These are phyloP conservation scores for Nasonia oneida DNA, from an alignment of 2,888 invertebrate species.

Conservation along the genomic window DNA sequence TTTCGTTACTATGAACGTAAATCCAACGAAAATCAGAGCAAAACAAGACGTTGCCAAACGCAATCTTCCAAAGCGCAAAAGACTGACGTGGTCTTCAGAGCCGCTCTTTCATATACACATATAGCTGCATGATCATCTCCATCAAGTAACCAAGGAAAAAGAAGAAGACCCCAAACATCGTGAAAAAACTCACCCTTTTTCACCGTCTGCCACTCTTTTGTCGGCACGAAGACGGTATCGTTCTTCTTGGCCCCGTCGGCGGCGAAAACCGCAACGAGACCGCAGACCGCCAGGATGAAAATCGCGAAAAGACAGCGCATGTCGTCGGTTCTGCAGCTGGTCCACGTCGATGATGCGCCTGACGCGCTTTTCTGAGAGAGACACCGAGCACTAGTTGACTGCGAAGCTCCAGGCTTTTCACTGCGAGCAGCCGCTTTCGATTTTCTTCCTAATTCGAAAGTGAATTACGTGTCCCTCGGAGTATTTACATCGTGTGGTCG, in stretches of 20 bases:
- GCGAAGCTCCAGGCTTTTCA: background rate
- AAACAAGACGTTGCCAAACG: background rate
- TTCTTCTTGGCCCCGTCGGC: conserved; percentile 67
- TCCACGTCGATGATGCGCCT: conserved; percentile 30
- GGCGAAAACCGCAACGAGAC: background rate
- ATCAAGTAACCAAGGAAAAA: background rate
- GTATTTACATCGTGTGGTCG: conserved; percentile 44
- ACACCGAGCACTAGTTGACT: background rate
- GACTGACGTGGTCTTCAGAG: conserved; percentile 68
- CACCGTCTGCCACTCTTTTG: conserved; percentile 84
- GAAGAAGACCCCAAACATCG: no score
- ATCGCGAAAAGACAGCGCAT: conserved; percentile 28
- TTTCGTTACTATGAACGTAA: background rate
- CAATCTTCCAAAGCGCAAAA: conserved; percentile 52
- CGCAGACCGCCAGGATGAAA: background rate
- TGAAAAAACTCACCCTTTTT: conserved; percentile 80
- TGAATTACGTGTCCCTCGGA: conserved; percentile 32
- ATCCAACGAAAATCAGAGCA: background rate
- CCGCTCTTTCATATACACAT: background rate
- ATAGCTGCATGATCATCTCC: background rate
- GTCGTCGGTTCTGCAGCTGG: background rate
- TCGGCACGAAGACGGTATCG: conserved; percentile 81
- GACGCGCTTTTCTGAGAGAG: conserved; percentile 2
- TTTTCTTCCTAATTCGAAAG: conserved; percentile 31
- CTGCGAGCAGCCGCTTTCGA: background rate